Conservation (phyloP, 2,797 vertebrate genomes). For the Scyliorhinus canicula region DNA sequence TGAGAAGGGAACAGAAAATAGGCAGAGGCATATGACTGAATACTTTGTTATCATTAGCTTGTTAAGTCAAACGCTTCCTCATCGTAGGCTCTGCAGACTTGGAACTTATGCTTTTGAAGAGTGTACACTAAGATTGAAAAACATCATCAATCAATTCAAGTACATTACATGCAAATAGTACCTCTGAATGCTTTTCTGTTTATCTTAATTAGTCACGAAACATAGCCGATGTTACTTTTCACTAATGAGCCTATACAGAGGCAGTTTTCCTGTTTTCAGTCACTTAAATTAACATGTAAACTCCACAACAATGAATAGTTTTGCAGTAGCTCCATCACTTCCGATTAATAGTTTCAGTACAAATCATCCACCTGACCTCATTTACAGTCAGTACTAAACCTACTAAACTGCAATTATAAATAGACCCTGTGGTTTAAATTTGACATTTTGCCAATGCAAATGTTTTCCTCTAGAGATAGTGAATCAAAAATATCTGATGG, state of each 20-base stretch:
- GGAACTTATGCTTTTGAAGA: not conserved
- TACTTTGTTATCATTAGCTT: not conserved
- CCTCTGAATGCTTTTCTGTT: not conserved
- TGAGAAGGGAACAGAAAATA: not conserved
- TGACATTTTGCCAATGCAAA: slow-evolving; percentile 34
- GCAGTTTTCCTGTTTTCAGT: not conserved
- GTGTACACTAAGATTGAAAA: not conserved
- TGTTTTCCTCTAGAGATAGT: not conserved
- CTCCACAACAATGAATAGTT: not conserved
- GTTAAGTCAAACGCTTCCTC: not conserved
- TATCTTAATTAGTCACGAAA: not conserved
- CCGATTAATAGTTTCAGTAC: not conserved
- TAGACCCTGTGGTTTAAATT: not conserved
- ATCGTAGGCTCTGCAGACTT: not conserved
- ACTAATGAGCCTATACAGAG: not conserved
- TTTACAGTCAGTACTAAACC: not conserved
- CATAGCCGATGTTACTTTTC: not conserved
- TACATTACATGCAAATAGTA: not conserved
- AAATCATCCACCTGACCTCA: not conserved
- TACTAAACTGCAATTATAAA: slow-evolving; percentile 27
- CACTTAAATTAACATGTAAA: not conserved
- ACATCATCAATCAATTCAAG: not conserved
- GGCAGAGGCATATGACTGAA: not conserved
- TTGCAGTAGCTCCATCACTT: not conserved
- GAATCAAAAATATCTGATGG: not conserved